These are phyloP conservation scores for Microcaecilia unicolor DNA, from an alignment of 2,797 vertebrate species.

Conservation along the genomic window DNA sequence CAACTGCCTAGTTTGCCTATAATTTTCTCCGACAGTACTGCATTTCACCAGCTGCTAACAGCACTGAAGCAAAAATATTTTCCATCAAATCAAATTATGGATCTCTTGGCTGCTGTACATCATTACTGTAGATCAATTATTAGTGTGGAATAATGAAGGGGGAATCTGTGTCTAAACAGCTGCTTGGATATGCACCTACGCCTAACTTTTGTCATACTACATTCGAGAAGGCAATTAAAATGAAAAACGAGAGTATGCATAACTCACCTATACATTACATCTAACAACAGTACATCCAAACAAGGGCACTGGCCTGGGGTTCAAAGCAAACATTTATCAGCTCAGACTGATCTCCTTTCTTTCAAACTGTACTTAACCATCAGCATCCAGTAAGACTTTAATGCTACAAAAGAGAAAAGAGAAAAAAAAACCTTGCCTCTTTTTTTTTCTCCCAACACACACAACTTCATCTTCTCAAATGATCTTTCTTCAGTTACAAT, in stretches of 20 bases:
- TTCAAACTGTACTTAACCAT: no score
- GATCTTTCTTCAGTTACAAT: no score
- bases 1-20: no score
- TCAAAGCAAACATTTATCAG: no score
- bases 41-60: not conserved
- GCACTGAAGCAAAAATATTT: slow-evolving; percentile 9
- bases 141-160: slow-evolving; percentile 39
- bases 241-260: slow-evolving; percentile 50
- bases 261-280: slow-evolving; percentile 29
- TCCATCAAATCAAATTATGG: slow-evolving; percentile 4
- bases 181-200: slow-evolving; percentile 28
- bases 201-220: slow-evolving; percentile 48
- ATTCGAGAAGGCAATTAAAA: slow-evolving; percentile 55
- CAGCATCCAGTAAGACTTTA: no score
- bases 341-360: no score
- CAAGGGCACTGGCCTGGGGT: slow-evolving; percentile 18
- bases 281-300: slow-evolving; percentile 31
- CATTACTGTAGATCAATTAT: slow-evolving; percentile 31
- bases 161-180: slow-evolving; percentile 21
- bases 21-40: not conserved
- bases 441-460: no score
- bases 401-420: no score
- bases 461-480: no score
- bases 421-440: no score
- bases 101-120: slow-evolving; percentile 15